These are phyloP conservation scores for Hydropotes inermis DNA, from an alignment of 2,113 vertebrate genomes.

Conservation along the genomic window DNA sequence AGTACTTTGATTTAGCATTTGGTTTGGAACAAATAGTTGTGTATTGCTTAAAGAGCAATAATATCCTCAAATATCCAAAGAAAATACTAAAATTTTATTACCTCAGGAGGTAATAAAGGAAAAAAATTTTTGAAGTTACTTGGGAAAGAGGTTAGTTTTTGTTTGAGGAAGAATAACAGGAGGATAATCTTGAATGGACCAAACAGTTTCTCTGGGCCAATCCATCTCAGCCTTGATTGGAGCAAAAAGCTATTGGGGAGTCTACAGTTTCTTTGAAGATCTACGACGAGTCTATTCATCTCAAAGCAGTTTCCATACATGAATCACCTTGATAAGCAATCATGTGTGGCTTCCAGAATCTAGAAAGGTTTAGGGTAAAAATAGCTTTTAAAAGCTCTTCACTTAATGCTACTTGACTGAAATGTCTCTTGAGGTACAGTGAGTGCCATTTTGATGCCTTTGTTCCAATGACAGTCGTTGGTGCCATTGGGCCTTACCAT, in stretches of 20 bases:
- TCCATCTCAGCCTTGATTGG: not conserved
- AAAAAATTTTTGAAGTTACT: not conserved
- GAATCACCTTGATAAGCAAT: not conserved
- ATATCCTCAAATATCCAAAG: not conserved
- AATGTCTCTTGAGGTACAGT: not conserved
- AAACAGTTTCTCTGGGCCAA: not conserved
- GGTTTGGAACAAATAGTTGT: not conserved
- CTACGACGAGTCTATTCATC: not conserved
- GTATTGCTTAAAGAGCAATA: not conserved
- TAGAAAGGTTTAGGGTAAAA: not conserved
- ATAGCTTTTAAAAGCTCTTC: not conserved
- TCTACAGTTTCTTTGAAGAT: not conserved
- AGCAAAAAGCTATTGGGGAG: not conserved
- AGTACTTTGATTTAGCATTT: slow-evolving; percentile 10
- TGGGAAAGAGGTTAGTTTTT: slow-evolving; percentile 35
- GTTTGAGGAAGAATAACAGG: not conserved
- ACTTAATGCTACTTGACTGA: not conserved
- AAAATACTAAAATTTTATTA: not conserved
- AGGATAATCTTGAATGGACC: not conserved
- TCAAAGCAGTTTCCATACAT: not conserved
- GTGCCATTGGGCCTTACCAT: slow-evolving; percentile 17
- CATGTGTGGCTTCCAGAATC: not conserved
- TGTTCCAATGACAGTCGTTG: slow-evolving; percentile 22
- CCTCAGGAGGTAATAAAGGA: not conserved
- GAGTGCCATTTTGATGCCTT: slow-evolving; percentile 23